These are phyloP conservation scores for Elegia similella DNA, from an alignment of 2,888 invertebrate species.

Conservation along the genomic window DNA sequence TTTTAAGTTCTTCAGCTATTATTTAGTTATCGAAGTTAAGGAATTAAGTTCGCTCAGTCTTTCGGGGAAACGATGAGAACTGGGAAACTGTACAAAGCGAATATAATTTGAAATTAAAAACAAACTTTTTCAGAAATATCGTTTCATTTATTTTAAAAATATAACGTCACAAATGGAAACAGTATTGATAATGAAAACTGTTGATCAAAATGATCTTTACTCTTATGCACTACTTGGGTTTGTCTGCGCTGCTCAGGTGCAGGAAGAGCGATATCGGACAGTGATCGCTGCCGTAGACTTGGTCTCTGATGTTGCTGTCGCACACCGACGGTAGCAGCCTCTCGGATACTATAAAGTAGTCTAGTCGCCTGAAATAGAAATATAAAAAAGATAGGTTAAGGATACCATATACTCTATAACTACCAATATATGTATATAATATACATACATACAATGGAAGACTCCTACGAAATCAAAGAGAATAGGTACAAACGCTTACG, in stretches of 20 bases:
- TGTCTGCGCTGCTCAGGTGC: slow-evolving; percentile 72
- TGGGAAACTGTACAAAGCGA: too few species aligned
- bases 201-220: slow-evolving; percentile 20
- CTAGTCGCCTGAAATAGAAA: slow-evolving; percentile 89
- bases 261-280: slow-evolving; percentile 93
- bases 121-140: slow-evolving; percentile 1
- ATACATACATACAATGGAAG: too few species aligned
- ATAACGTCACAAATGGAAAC: slow-evolving; percentile 8
- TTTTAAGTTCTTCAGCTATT: too few species aligned
- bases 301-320: slow-evolving; percentile 90
- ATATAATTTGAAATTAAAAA: neutral
- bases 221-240: slow-evolving; percentile 48
- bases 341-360: slow-evolving; percentile 96
- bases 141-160: slow-evolving; percentile 13
- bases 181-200: slow-evolving; percentile 9
- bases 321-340: slow-evolving; percentile 88
- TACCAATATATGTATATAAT: too few species aligned
- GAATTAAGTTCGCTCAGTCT: too few species aligned
- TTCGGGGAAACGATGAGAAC: too few species aligned
- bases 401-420: too few species aligned
- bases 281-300: slow-evolving; percentile 97
- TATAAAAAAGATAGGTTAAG: neutral
- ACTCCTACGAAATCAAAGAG: too few species aligned
- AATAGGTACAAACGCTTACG: too few species aligned
- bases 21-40: too few species aligned